Percentiles rank a stretch among this genome's conserved stretches.
These are phyloP conservation scores for Aurelia sp. DNA, from an alignment of 30 jellyfish, hydroid and myxozoan species.

Conservation along the genomic window DNA sequence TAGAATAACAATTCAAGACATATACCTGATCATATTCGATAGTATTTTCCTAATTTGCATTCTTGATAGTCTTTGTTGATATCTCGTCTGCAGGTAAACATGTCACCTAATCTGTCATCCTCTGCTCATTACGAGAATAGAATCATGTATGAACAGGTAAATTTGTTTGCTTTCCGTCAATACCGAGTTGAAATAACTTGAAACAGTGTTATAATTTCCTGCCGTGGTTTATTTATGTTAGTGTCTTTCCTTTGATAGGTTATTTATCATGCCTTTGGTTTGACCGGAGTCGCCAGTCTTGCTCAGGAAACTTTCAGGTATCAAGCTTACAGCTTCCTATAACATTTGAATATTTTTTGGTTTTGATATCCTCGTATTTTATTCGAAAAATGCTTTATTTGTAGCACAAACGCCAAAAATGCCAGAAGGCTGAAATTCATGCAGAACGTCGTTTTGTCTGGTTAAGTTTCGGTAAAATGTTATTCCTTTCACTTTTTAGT, in stretches of 20 bases:
- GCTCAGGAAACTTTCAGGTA: constrained; percentile 29
- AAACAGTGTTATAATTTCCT: too few relatives aligned
- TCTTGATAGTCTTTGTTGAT: background rate
- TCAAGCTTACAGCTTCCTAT: too few relatives aligned
- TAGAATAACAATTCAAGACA: too few relatives aligned
- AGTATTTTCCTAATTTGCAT: background rate
- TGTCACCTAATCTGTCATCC: constrained; percentile 95
- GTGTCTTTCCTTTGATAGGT: constrained; percentile 28
- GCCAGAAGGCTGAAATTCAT: too few relatives aligned
- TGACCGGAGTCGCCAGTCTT: constrained; percentile 70
- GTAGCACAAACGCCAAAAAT: too few relatives aligned
- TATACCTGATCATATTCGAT: background rate
- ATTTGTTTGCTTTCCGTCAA: background rate
- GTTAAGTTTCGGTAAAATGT: too few relatives aligned
- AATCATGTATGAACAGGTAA: constrained; percentile 86
- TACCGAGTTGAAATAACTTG: too few relatives aligned
- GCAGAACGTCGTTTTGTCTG: too few relatives aligned
- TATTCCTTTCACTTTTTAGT: too few relatives aligned
- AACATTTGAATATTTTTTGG: background rate
- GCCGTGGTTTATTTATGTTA: too few relatives aligned
- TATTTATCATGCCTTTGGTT: constrained; percentile 47
- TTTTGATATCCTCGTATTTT: background rate
- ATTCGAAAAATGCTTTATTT: too few relatives aligned
- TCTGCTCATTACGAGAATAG: constrained; percentile 72
- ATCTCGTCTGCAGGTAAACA: constrained; percentile 68